Evolutionary conservation across 2,888 invertebrate species (phyloP).

Genomic region (Reticulitermes lucifugus): DNA sequence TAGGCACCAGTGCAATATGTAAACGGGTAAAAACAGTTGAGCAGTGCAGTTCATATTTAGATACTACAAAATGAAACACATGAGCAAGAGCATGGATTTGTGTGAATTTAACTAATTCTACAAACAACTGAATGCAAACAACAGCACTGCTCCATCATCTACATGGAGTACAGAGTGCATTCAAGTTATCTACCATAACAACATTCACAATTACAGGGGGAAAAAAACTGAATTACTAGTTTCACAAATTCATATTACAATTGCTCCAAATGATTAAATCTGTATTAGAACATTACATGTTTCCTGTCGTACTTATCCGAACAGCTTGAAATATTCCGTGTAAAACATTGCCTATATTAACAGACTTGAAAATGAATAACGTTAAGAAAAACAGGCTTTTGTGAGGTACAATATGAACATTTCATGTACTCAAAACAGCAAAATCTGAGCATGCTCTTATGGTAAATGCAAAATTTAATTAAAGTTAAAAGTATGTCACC

Average conservation of each 20-base stretch:
- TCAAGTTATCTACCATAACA: slow-evolving; percentile 5
- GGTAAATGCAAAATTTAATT: no score
- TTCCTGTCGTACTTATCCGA: background rate
- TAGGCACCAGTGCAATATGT: no score
- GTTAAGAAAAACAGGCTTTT: no score
- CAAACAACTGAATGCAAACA: slow-evolving; percentile 44
- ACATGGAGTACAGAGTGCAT: slow-evolving; percentile 48
- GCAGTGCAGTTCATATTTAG: background rate
- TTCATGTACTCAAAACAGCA: no score
- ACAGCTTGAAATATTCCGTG: background rate
- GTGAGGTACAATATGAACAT: no score
- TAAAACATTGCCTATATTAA: no score
- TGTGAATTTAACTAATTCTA: background rate
- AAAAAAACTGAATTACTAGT: background rate
- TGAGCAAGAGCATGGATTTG: slow-evolving; percentile 45
- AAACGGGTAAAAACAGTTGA: background rate
- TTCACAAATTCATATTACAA: background rate
- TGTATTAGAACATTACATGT: background rate
- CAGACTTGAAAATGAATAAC: no score
- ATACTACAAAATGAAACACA: background rate
- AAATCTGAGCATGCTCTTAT: no score
- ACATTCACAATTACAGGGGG: background rate
- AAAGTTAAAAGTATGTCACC: no score
- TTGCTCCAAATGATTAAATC: background rate
- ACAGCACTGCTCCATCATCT: slow-evolving; percentile 49